These are phyloP conservation scores for Trilocha varians DNA, from an alignment of 2,888 invertebrate species.

Conservation along the genomic window DNA sequence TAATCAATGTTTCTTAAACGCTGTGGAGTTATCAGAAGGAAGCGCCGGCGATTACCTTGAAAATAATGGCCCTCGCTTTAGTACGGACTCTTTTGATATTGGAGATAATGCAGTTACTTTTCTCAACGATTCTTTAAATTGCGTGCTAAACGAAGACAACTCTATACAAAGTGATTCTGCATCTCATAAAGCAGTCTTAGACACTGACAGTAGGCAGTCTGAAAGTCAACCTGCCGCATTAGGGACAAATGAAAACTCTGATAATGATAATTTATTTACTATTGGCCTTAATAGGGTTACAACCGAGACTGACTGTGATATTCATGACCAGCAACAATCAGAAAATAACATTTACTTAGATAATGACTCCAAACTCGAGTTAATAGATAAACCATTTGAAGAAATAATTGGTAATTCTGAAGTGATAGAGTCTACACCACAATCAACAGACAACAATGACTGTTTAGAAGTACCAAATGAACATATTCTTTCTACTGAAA, in stretches of 20 bases:
- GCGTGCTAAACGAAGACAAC: constrained; percentile 54
- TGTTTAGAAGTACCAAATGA: no score
- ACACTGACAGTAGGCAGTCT: constrained; percentile 29
- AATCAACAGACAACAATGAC: no score
- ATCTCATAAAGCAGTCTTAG: constrained; percentile 36
- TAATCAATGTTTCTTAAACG: constrained; percentile 62
- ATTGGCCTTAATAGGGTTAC: no score
- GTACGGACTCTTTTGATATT: constrained; percentile 54
- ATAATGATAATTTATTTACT: no score
- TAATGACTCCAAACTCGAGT: no score
- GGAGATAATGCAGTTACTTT: constrained; percentile 63
- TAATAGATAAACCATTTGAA: no score
- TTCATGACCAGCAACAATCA: no score
- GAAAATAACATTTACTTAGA: no score
- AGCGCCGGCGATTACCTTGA: constrained; percentile 65
- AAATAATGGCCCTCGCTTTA: constrained; percentile 50
- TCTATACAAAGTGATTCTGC: constrained; percentile 46
- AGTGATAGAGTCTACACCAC: no score
- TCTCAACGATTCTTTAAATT: constrained; percentile 52
- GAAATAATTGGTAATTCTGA: no score
- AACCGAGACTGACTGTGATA: no score
- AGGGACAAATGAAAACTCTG: constrained; percentile 1
- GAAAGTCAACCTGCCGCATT: neutral
- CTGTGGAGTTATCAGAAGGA: constrained; percentile 59
- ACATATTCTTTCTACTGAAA: no score